A percentile compares a stretch with the other conserved stretches of the same genome.
Conservation (phyloP, 2,797 vertebrate species). For the Merluccius polli region DNA sequence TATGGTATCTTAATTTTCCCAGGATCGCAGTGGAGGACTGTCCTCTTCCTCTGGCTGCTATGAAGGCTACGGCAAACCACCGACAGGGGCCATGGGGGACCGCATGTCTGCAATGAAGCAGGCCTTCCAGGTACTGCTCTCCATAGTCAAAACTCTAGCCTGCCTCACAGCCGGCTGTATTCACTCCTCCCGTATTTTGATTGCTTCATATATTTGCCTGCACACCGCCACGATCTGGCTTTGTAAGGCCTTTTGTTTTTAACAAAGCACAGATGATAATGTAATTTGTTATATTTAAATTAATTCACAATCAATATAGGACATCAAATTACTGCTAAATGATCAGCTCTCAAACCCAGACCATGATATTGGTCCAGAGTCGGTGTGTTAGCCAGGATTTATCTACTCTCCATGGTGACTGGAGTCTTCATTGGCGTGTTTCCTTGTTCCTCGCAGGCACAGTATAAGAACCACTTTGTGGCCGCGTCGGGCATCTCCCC, state of each 20-base stretch:
- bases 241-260: not conserved
- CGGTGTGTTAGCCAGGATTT: not conserved
- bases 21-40: conserved; percentile 83
- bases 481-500: conserved; percentile 88
- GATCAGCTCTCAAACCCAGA: not conserved
- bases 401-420: not conserved
- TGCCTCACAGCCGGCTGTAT: too few relatives aligned
- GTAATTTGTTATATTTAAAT: too few relatives aligned
- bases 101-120: conserved; percentile 94
- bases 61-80: conserved; percentile 85
- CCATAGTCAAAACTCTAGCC: not conserved
- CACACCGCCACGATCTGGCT: not conserved
- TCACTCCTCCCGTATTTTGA: not conserved
- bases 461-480: conserved; percentile 97
- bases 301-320: not conserved
- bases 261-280: too few relatives aligned
- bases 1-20: conserved; percentile 15
- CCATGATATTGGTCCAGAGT: not conserved
- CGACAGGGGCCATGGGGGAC: conserved; percentile 94
- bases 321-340: not conserved
- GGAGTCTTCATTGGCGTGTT: conserved; percentile 3
- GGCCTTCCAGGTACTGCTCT: conserved; percentile 86
- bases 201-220: not conserved
- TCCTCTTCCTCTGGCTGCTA: conserved; percentile 80
- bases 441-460: conserved; percentile 72